Evolutionary conservation across 30 jellyfish, hydroid and myxozoan species (phyloP).

Genomic region (Turritopsis rubra): DNA sequence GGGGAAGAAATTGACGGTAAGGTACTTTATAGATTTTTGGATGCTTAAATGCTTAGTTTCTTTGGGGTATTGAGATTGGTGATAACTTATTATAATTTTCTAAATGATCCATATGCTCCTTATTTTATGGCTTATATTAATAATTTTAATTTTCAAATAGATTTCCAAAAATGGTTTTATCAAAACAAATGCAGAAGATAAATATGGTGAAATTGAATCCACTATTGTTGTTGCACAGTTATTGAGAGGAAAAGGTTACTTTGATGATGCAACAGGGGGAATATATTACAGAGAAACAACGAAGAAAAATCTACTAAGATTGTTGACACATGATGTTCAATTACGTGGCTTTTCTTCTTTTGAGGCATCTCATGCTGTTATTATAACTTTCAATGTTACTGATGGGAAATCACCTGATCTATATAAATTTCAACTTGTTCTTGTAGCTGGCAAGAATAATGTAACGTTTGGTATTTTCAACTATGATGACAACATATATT

Average conservation of each 20-base stretch:
- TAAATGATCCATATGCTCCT: background rate
- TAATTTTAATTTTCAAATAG: background rate
- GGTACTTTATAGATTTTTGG: background rate
- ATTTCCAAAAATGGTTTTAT: background rate
- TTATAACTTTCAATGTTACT: constrained; percentile 1
- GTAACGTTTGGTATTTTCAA: constrained; percentile 1
- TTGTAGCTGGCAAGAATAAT: constrained; percentile 1
- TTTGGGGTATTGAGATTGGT: no score
- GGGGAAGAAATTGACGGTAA: background rate
- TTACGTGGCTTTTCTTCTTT: background rate
- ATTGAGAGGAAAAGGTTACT: background rate
- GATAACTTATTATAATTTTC: no score
- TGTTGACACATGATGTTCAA: background rate
- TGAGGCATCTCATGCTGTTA: constrained; percentile 4
- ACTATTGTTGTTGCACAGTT: background rate
- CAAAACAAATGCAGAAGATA: background rate
- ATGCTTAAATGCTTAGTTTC: no score
- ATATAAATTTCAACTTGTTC: background rate
- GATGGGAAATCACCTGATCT: background rate
- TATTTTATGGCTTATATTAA: no score
- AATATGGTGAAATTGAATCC: background rate
- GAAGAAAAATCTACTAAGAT: background rate
- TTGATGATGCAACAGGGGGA: background rate
- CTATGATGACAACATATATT: background rate
- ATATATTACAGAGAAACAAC: constrained; percentile 2